Evolutionary conservation across 2,113 vertebrate genomes (phyloP), one percentile per base, ranked within the genome.

Genomic region (Taxidea taxus): DNA sequence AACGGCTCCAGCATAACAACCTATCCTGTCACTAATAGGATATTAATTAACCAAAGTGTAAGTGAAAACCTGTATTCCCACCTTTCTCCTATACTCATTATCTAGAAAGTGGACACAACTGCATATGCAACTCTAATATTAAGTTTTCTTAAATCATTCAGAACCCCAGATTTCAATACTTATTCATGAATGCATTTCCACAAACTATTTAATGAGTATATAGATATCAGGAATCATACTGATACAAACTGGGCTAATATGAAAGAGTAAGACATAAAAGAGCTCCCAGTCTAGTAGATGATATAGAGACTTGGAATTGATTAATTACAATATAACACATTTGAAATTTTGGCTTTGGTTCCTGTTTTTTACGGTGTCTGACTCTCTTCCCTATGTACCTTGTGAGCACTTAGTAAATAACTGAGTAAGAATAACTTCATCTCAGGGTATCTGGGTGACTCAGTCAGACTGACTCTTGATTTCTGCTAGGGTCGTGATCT

Each of bases 381-480:
- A 14, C 74, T 37, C 49, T 82, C 34, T 62, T 90, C 70, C 62
- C 49, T 39, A 66, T 29, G 18, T 49, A 62, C 42, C 62, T 92
- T 49, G 42, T 80, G 54, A 91, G 15, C 37, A 84, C 77, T 74
- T 60, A 39, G 70, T 90, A 90, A 98, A 94, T 84, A 97, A 95
- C 54, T 91, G 75, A 96, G 81, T 66, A 42, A 70, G 10, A 89
- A 49, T 39, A 27, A 68, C 15, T n/a, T 75, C 72, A 44, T 75
- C 13, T 15, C 25, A 25, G 25, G 72, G 25, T 8, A 4, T 39
- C 25, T 75, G 13, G 72, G 42, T 44, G 72, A 14, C 25, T 75
- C 39, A 44, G 25, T 75, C 23, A 13, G 39, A 27, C 39, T 29
- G 7, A 44, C 39, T 44, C 14, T 29, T 29, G 39, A 75, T 8